These are phyloP conservation scores for Cydia fagiglandana DNA, from an alignment of 1,140 invertebrate species.

Conservation along the genomic window DNA sequence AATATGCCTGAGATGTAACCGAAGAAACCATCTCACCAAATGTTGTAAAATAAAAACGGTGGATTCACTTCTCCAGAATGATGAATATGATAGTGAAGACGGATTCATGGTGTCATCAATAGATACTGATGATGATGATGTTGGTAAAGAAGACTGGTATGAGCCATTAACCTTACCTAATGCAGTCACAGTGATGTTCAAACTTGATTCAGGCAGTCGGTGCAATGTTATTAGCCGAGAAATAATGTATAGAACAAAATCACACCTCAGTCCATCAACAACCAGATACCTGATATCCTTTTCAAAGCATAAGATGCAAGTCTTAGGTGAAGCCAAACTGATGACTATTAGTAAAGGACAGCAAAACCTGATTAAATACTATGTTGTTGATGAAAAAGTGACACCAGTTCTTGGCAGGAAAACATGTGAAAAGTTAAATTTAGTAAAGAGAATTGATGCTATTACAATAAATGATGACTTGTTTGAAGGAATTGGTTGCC, in stretches of 20 bases:
- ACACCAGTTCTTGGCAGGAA: constrained; percentile 37
- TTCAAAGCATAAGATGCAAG: constrained; percentile 37
- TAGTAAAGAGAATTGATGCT: constrained; percentile 32
- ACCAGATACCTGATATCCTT: constrained; percentile 38
- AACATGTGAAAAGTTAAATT: constrained; percentile 36
- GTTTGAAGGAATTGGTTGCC: constrained; percentile 38
- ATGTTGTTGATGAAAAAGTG: constrained; percentile 38
- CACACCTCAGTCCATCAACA: constrained; percentile 34
- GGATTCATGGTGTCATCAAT: constrained; percentile 37
- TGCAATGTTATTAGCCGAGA: constrained; percentile 36
- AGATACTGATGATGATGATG: constrained; percentile 34
- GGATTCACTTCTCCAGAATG: constrained; percentile 35
- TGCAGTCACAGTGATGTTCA: constrained; percentile 2
- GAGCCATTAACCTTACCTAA: constrained; percentile 26
- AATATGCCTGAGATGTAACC: constrained; percentile 37
- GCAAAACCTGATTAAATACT: constrained; percentile 35
- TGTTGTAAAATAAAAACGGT: background rate
- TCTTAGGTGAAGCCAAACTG: constrained; percentile 33
- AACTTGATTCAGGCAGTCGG: constrained; percentile 36
- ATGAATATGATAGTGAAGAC: constrained; percentile 36
- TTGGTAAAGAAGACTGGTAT: constrained; percentile 34
- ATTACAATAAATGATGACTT: constrained; percentile 36
- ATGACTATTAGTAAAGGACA: constrained; percentile 35
- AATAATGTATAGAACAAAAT: constrained; percentile 36
- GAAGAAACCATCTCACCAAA: constrained; percentile 34